These are phyloP conservation scores for Nothoprocta pentlandii DNA, from an alignment of 2,113 vertebrate species.

Conservation along the genomic window DNA sequence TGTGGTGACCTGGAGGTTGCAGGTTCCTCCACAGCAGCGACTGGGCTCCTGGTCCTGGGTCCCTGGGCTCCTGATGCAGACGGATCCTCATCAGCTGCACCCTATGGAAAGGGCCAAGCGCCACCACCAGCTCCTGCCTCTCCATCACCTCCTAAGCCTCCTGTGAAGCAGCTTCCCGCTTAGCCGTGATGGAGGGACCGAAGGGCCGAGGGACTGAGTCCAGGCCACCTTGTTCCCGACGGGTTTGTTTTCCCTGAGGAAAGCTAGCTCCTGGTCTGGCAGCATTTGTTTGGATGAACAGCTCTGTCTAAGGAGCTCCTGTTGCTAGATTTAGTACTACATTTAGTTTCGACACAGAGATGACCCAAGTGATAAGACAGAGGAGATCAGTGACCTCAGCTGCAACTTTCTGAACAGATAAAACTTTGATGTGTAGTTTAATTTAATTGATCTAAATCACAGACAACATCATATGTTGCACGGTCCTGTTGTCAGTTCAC, in stretches of 20 bases:
- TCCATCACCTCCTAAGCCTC: neutral
- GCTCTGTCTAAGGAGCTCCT: neutral
- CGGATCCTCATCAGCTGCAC: neutral
- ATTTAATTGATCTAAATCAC: neutral
- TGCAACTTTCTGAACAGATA: neutral
- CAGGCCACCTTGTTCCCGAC: neutral
- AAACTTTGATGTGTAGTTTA: neutral
- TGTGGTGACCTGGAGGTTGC: neutral
- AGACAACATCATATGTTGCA: neutral
- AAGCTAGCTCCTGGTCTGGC: fast-evolving
- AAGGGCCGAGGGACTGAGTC: neutral
- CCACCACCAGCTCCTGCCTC: neutral
- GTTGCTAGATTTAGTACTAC: neutral
- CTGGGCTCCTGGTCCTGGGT: too few relatives aligned
- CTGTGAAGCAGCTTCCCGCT: neutral
- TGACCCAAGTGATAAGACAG: neutral
- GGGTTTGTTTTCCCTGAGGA: neutral
- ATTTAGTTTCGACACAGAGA: neutral
- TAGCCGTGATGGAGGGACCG: neutral
- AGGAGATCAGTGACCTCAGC: neutral
- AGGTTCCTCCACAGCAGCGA: neutral
- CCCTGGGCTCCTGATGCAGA: neutral
- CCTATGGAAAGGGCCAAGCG: neutral
- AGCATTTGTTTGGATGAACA: neutral
- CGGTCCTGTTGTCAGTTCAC: constrained; percentile 26